Base-by-base conservation (phyloP, 1,140 invertebrate genomes). In the Atopsyche davidsoni region DNA sequence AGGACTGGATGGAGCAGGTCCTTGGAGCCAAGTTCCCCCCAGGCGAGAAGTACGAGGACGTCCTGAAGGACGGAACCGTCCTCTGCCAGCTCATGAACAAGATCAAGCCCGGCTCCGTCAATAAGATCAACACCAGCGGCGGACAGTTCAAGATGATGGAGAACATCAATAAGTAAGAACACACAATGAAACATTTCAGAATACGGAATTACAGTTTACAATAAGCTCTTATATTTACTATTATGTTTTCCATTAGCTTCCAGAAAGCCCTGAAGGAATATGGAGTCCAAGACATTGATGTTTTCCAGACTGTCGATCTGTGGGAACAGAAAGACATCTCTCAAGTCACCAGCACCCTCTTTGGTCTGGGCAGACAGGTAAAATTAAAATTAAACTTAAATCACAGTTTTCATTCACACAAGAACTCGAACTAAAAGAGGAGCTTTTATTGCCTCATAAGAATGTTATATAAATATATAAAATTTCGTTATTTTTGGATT, bases 121-220 rank as follows among this genome's bases (percentile, higher is more conserved):
- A 79, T 63, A 95, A 93, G 71, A 87, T 94, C 72, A 92, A 94
- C 78, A 81, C 80, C 47, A 83, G 84, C 49, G 91, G 90, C 46
- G 86, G 87, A 62, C 88, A 92, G 62, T 96, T 95, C 81, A 93
- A 92, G 65, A 82, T 95, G 79, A 94, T 95, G 90, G 91, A 96
- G 73, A 96, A 96, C 76, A 89, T 94, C 65, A 90, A 87, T 75
- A 83, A 83, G 83, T 85, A 70, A 77, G 78, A 68, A 32, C 1
- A 4, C 19, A 4, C 14, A 41, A 16, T 28, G 6, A 28, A 7
- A 6, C 6, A n/a, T 7, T 28, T n/a, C 25, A 28, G n/a, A n/a
- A 28, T 28, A 7, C 25, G n/a, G n/a, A 28, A 28, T 28, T 28
- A 28, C 6, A 28, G 6, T 28, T 7, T n/a, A 28, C 6, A 7